phyloP scores from a whole-genome alignment of 2,797 vertebrate species.

The Enteromius afrohamiltoni region DNA sequence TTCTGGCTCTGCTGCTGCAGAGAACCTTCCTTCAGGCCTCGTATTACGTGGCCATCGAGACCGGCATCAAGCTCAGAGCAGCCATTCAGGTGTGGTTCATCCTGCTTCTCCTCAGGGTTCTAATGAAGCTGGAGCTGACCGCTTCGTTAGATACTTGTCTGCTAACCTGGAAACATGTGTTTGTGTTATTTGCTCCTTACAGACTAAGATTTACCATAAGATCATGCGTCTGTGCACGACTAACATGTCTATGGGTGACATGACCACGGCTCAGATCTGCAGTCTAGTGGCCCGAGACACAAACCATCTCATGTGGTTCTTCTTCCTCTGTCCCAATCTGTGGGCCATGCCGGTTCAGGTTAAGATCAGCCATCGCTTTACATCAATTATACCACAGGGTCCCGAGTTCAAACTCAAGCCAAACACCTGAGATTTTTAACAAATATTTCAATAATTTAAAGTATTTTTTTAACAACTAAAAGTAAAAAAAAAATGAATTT shows the following conservation, averaged over 20 bases:
- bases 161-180: neutral
- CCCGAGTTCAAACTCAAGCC: neutral
- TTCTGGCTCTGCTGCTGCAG: conserved; percentile 92
- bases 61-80: conserved; percentile 94
- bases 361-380: neutral
- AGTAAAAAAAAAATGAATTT: neutral
- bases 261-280: conserved; percentile 94
- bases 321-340: conserved; percentile 97
- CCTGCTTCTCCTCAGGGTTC: neutral
- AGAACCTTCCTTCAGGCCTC: conserved; percentile 97
- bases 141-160: neutral
- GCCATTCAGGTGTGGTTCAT: conserved; percentile 88
- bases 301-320: conserved; percentile 99
- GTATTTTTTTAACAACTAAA: too few relatives aligned
- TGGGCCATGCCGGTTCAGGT: conserved; percentile 99
- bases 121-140: neutral
- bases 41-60: conserved; percentile 98
- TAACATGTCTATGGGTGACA: conserved; percentile 97
- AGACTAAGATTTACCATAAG: conserved; percentile 99
- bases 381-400: neutral
- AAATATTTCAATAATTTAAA: too few relatives aligned
- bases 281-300: conserved; percentile 96
- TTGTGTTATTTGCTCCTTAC: neutral
- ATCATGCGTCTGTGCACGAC: conserved; percentile 97
- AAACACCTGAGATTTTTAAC: neutral